phyloP scores from a whole-genome alignment of 2,797 vertebrate species.

The Arnoldichthys spilopterus region DNA sequence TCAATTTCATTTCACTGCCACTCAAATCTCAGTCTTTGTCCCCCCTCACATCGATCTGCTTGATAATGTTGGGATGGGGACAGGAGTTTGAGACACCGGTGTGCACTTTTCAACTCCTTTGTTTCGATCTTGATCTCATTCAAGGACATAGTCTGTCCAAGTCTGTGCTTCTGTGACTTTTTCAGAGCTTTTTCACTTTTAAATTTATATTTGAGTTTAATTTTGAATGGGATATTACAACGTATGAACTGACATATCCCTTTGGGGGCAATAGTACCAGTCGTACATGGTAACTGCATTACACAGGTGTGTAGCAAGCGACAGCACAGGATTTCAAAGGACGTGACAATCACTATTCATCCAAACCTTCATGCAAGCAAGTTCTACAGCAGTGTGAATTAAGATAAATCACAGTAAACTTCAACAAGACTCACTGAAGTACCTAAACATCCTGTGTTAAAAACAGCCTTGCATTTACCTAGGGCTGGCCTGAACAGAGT shows the following conservation, averaged over 20 bases:
- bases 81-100: not conserved
- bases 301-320: not conserved
- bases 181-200: not conserved
- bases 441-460: not conserved
- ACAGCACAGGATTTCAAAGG: not conserved
- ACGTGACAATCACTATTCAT: not conserved
- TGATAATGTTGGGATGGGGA: not conserved
- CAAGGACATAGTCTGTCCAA: not conserved
- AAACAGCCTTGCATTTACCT: not conserved
- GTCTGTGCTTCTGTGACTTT: not conserved
- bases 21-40: not conserved
- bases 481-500: no score
- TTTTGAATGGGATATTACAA: no score
- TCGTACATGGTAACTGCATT: not conserved
- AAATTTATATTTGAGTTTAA: not conserved
- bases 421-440: not conserved
- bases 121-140: not conserved
- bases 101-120: not conserved
- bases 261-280: not conserved
- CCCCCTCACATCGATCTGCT: not conserved
- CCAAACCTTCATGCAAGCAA: not conserved
- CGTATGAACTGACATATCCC: not conserved
- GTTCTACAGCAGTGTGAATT: constrained; percentile 9
- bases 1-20: not conserved
- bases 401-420: not conserved